phyloP scores from a whole-genome alignment of 1,140 invertebrate genomes.

The Mesaphorura yosii region DNA sequence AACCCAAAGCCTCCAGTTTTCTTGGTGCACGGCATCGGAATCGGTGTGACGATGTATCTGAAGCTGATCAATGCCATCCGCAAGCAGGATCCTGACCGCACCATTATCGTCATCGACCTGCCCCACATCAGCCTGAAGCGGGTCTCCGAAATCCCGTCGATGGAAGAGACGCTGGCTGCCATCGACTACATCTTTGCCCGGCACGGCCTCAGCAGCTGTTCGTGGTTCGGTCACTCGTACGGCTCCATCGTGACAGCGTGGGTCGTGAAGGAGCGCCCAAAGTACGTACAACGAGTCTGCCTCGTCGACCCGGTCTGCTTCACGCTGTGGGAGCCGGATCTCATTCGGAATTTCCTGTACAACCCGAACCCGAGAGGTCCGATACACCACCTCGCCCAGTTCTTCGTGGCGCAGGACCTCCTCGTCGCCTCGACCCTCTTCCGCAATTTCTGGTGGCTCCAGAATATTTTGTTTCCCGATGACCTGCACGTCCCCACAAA shows the following conservation, averaged over 20 bases:
- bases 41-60: constrained; percentile 10
- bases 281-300: neutral
- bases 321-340: constrained; percentile 11
- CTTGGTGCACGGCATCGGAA: constrained; percentile 11
- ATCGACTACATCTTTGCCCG: constrained; percentile 8
- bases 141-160: neutral
- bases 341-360: constrained; percentile 12
- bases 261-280: constrained; percentile 9
- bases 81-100: neutral
- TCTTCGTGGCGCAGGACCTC: constrained; percentile 12
- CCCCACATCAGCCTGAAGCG: constrained; percentile 10
- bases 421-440: constrained; percentile 9
- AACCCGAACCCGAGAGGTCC: neutral
- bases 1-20: too few relatives aligned
- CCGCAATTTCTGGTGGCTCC: constrained; percentile 7
- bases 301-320: constrained; percentile 14
- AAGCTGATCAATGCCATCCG: constrained; percentile 1
- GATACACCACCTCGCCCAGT: constrained; percentile 8
- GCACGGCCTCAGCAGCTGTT: neutral
- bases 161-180: constrained; percentile 6
- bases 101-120: constrained; percentile 1
- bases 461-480: constrained; percentile 7
- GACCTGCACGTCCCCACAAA: constrained; percentile 1
- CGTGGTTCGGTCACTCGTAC: constrained; percentile 9
- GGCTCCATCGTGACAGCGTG: constrained; percentile 9